These are phyloP conservation scores for Characodon lateralis DNA, from an alignment of 2,797 vertebrate genomes.

Conservation along the genomic window DNA sequence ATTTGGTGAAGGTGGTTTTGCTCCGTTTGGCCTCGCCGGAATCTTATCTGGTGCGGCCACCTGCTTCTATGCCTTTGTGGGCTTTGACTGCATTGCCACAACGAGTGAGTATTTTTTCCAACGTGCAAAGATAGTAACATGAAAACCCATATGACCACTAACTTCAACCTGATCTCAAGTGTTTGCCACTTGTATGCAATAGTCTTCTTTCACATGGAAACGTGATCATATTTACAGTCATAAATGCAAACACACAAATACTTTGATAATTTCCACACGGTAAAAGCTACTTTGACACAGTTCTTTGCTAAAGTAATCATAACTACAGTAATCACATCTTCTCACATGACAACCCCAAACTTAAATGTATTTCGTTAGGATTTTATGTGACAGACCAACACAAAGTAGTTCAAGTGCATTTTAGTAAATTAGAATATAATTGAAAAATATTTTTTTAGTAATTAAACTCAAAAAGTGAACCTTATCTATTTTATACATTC, in stretches of 20 bases:
- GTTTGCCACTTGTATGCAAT: background rate
- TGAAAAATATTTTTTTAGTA: too few species aligned
- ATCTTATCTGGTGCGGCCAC: conserved; percentile 91
- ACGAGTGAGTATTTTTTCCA: conserved; percentile 83
- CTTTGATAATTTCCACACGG: background rate
- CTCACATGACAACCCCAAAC: too few species aligned
- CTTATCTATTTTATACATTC: background rate
- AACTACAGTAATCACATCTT: too few species aligned
- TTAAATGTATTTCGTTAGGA: too few species aligned
- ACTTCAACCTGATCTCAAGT: background rate
- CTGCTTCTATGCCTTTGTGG: conserved; percentile 97
- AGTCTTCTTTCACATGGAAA: background rate
- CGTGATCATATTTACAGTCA: too few species aligned
- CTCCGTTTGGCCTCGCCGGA: conserved; percentile 89
- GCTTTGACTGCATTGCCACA: conserved; percentile 97
- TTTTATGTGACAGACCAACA: too few species aligned
- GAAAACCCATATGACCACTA: background rate
- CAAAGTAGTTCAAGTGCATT: too few species aligned
- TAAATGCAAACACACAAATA: too few species aligned
- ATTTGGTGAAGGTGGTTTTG: conserved; percentile 88
- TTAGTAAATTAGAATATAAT: too few species aligned
- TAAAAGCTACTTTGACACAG: too few species aligned
- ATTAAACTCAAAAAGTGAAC: background rate
- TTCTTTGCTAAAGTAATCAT: too few species aligned
- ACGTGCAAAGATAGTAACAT: background rate